Evolutionary conservation across 2,797 vertebrate species (phyloP).

Genomic region (Silurus lanzhouensis): DNA sequence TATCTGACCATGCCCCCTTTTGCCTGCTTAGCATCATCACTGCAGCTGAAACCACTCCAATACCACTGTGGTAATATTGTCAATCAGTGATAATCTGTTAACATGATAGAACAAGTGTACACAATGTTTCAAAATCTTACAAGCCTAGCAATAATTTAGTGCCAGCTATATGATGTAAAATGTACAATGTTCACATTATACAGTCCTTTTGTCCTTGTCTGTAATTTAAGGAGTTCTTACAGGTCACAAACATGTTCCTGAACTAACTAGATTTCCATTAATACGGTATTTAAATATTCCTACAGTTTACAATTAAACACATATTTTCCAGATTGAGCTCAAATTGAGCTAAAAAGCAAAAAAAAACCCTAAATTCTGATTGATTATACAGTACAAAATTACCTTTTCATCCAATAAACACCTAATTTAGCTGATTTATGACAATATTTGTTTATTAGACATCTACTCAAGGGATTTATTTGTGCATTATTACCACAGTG

Average conservation of each 20-base stretch:
- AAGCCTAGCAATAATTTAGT: neutral
- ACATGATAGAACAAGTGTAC: too few relatives aligned
- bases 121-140: neutral
- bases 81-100: neutral
- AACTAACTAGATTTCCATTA: neutral
- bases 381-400: neutral
- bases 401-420: neutral
- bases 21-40: neutral
- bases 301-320: neutral
- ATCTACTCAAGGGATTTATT: slow-evolving; percentile 25
- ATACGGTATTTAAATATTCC: neutral
- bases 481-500: neutral
- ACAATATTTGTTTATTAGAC: neutral
- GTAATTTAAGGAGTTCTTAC: neutral
- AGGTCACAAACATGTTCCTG: neutral
- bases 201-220: neutral
- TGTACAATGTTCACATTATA: too few relatives aligned
- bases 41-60: neutral
- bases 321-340: neutral
- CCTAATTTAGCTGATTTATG: neutral
- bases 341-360: neutral
- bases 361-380: neutral
- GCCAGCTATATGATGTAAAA: neutral
- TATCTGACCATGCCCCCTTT: neutral
- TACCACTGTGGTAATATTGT: neutral